phyloP scores from a whole-genome alignment of 92 coral and sea anemone species.

The Plumapathes pennacea region DNA sequence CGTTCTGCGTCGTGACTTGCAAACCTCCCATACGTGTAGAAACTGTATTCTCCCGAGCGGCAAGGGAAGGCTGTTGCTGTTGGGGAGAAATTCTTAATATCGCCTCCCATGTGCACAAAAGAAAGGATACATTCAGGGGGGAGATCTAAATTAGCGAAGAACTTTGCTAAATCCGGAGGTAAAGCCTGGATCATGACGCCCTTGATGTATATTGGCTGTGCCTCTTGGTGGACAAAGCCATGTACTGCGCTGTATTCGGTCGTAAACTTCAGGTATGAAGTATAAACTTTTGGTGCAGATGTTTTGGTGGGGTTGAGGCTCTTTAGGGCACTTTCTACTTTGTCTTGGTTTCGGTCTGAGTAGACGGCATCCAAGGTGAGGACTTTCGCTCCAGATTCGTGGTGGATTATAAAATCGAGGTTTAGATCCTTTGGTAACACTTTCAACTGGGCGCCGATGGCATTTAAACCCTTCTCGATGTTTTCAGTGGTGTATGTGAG shows the following conservation, averaged over 20 bases:
- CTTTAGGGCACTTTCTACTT: slow-evolving; percentile 45
- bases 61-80: slow-evolving; percentile 75
- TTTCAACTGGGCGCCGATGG: slow-evolving; percentile 40
- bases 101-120: slow-evolving; percentile 90
- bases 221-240: slow-evolving; percentile 85
- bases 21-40: slow-evolving; percentile 75
- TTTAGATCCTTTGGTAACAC: slow-evolving; percentile 70
- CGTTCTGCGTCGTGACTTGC: slow-evolving; percentile 31
- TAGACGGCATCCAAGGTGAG: slow-evolving; percentile 81
- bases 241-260: slow-evolving; percentile 81
- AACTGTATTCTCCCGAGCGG: too few relatives aligned
- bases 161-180: slow-evolving; percentile 55
- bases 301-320: slow-evolving; percentile 58
- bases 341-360: slow-evolving; percentile 65
- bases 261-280: slow-evolving; percentile 58
- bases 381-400: slow-evolving; percentile 66
- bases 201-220: slow-evolving; percentile 78
- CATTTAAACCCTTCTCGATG: slow-evolving; percentile 50
- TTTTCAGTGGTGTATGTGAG: slow-evolving; percentile 51
- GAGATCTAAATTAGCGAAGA: slow-evolving; percentile 54
- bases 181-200: slow-evolving; percentile 69
- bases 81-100: slow-evolving; percentile 46
- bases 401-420: slow-evolving; percentile 76
- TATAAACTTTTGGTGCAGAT: slow-evolving; percentile 30
- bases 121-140: slow-evolving; percentile 71